Percentiles rank a stretch among this genome's conserved stretches.
phyloP scores from a whole-genome alignment of 1,140 invertebrate genomes.

The Babylonia areolata region DNA sequence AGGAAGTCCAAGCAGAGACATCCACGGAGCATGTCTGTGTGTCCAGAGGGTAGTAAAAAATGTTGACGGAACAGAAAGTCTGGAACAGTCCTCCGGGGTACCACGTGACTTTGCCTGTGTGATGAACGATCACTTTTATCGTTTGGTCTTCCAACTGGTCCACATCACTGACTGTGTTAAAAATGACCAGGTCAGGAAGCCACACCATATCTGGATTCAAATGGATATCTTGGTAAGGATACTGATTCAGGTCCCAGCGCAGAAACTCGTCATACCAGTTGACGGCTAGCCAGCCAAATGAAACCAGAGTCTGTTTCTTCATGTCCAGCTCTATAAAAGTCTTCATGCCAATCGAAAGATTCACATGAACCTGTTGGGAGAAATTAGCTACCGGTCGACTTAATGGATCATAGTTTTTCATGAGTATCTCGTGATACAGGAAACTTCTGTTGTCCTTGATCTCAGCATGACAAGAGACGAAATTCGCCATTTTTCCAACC shows the following conservation, averaged over 20 bases:
- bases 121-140: background rate
- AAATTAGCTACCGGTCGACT: background rate
- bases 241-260: conserved; percentile 7
- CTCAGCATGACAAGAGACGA: background rate
- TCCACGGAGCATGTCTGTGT: conserved; percentile 96
- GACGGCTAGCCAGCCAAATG: conserved; percentile 20
- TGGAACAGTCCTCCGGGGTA: conserved; percentile 23
- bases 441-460: background rate
- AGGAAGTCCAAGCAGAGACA: conserved; percentile 96
- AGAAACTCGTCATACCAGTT: conserved; percentile 7
- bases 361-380: background rate
- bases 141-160: conserved; percentile 21
- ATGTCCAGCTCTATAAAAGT: conserved; percentile 20
- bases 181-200: conserved; percentile 5
- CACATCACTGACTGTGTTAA: conserved; percentile 19
- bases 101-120: conserved; percentile 2
- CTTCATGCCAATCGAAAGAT: conserved; percentile 21
- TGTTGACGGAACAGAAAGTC: conserved; percentile 89
- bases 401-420: conserved; percentile 18
- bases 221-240: background rate
- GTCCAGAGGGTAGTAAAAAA: conserved; percentile 85
- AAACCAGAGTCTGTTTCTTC: conserved; percentile 33
- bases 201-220: conserved; percentile 4
- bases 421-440: conserved; percentile 58
- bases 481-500: background rate